Conservation (phyloP, 2,888 invertebrate species). For the Heliconius ismenius region DNA sequence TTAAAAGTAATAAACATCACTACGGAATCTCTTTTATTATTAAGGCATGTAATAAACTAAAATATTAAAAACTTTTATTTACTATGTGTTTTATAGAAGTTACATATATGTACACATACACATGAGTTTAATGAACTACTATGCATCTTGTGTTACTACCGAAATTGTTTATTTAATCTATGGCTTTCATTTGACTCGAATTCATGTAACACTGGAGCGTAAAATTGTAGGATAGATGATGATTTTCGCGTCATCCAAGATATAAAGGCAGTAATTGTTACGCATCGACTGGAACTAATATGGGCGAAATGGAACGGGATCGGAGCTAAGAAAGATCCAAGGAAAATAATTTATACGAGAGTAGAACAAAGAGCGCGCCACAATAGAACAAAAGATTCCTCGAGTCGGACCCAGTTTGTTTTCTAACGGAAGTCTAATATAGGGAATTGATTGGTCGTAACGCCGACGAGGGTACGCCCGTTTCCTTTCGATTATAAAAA, state of each 20-base stretch:
- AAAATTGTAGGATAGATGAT: slow-evolving; percentile 76
- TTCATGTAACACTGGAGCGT: slow-evolving; percentile 70
- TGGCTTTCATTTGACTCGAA: slow-evolving; percentile 64
- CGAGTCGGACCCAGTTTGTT: slow-evolving; percentile 71
- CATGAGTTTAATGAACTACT: neutral
- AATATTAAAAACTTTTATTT: slow-evolving; percentile 39
- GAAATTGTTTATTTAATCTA: slow-evolving; percentile 26
- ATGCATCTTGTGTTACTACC: neutral
- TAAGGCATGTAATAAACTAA: slow-evolving; percentile 34
- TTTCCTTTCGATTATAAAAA: slow-evolving; percentile 62
- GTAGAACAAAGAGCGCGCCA: slow-evolving; percentile 74
- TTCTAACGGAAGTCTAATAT: slow-evolving; percentile 76
- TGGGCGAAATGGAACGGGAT: slow-evolving; percentile 80
- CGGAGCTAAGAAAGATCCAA: slow-evolving; percentile 75
- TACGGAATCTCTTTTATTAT: slow-evolving; percentile 46
- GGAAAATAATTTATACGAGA: slow-evolving; percentile 79
- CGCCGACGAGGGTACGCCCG: slow-evolving; percentile 61
- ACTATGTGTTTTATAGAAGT: neutral
- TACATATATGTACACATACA: neutral
- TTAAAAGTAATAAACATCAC: slow-evolving; percentile 50
- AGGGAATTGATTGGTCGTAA: slow-evolving; percentile 75
- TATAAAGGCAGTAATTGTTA: slow-evolving; percentile 80
- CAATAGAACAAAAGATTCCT: slow-evolving; percentile 77
- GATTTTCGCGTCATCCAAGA: slow-evolving; percentile 79
- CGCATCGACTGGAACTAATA: slow-evolving; percentile 81